Conservation (phyloP, 1,140 invertebrate genomes). For the Drosophila subobscura region DNA sequence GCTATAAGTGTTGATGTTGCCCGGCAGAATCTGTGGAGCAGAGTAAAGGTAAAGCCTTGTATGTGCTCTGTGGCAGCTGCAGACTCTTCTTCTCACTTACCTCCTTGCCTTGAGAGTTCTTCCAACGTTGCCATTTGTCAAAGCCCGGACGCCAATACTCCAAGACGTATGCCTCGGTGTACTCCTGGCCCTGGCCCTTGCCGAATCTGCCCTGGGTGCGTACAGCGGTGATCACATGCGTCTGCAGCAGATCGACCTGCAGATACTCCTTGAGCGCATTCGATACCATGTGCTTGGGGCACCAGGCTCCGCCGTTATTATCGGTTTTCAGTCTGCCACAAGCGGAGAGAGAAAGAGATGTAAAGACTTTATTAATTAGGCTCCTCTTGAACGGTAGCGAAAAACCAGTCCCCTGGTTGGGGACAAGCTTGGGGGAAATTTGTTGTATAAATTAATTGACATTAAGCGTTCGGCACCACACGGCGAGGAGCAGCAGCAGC, state of each 20-base stretch:
- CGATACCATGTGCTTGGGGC: constrained; percentile 94
- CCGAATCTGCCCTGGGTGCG: constrained; percentile 96
- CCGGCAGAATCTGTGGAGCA: constrained; percentile 89
- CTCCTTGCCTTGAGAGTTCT: constrained; percentile 89
- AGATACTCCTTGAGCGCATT: constrained; percentile 94
- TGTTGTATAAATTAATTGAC: constrained; percentile 80
- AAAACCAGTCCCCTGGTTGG: constrained; percentile 44
- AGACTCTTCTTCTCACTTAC: constrained; percentile 84
- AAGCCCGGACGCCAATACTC: constrained; percentile 95
- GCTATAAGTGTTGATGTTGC: constrained; percentile 94
- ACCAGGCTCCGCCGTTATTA: constrained; percentile 96
- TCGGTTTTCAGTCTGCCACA: constrained; percentile 92
- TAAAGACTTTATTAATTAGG: constrained; percentile 69
- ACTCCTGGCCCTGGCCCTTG: constrained; percentile 96
- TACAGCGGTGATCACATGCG: constrained; percentile 92
- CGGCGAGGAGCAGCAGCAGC: constrained; percentile 23
- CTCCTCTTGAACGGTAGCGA: constrained; percentile 40
- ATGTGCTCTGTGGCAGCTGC: neutral
- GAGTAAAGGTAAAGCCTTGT: neutral
- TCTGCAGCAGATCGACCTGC: constrained; percentile 91
- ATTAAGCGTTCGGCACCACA: constrained; percentile 81
- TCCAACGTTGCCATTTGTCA: constrained; percentile 92
- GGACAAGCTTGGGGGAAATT: constrained; percentile 9
- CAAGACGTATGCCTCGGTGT: constrained; percentile 93
- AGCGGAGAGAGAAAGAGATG: constrained; percentile 57